Evolutionary conservation across 1,140 invertebrate genomes (phyloP).

Genomic region (Drosophila orena): DNA sequence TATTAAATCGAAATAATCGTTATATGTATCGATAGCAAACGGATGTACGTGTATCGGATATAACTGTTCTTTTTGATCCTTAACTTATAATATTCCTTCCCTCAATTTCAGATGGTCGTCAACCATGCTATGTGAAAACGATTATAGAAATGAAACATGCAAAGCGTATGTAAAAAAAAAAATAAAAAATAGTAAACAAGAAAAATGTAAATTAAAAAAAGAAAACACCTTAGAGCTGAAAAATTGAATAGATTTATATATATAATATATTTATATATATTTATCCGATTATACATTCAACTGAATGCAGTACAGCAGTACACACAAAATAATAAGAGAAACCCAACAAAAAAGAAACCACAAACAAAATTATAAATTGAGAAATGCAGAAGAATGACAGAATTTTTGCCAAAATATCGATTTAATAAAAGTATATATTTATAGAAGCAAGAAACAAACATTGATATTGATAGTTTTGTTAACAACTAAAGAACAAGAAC

Average conservation of each 20-base stretch:
- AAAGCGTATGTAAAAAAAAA: slow-evolving; percentile 46
- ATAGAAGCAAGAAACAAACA: slow-evolving; percentile 76
- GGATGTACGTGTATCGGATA: too few species aligned
- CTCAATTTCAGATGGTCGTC: slow-evolving; percentile 66
- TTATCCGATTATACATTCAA: slow-evolving; percentile 65
- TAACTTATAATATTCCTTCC: slow-evolving; percentile 15
- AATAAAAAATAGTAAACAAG: slow-evolving; percentile 59
- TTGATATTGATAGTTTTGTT: slow-evolving; percentile 81
- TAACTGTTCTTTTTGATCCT: background rate
- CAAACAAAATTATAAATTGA: slow-evolving; percentile 47
- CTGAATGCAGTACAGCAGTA: slow-evolving; percentile 58
- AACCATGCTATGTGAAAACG: slow-evolving; percentile 41
- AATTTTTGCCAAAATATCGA: slow-evolving; percentile 81
- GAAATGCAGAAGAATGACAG: slow-evolving; percentile 45
- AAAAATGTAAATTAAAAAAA: slow-evolving; percentile 53
- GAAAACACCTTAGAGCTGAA: slow-evolving; percentile 71
- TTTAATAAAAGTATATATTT: slow-evolving; percentile 77
- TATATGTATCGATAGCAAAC: background rate
- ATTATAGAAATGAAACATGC: slow-evolving; percentile 48
- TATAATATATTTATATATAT: slow-evolving; percentile 64
- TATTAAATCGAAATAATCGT: background rate
- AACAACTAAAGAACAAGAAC: slow-evolving; percentile 49
- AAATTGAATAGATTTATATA: slow-evolving; percentile 68
- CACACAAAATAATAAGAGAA: slow-evolving; percentile 57
- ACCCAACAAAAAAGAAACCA: slow-evolving; percentile 35